These are phyloP conservation scores for Capromys pilorides DNA, from an alignment of 2,797 vertebrate species.

Conservation along the genomic window DNA sequence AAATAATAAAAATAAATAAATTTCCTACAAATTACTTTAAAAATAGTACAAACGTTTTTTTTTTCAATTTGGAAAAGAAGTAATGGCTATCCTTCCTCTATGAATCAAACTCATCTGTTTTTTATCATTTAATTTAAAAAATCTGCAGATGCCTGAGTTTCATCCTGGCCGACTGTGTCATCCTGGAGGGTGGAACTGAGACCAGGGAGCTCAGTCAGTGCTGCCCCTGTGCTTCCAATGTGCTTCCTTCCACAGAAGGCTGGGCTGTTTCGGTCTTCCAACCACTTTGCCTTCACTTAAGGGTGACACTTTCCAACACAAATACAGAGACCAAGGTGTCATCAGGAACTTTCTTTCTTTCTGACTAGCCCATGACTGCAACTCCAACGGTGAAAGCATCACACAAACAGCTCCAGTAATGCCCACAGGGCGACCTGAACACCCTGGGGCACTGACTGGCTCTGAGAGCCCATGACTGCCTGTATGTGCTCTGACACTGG, in stretches of 20 bases:
- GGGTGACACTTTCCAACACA: background rate
- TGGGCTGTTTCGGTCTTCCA: background rate
- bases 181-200: background rate
- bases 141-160: background rate
- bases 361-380: background rate
- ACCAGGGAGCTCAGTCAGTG: background rate
- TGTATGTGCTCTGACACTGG: background rate
- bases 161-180: background rate
- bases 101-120: constrained; percentile 18
- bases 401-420: background rate
- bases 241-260: background rate
- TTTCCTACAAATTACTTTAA: constrained; percentile 37
- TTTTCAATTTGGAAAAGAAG: background rate
- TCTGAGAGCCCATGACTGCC: background rate
- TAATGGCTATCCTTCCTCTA: background rate
- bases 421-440: background rate
- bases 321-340: background rate
- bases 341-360: background rate
- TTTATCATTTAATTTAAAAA: constrained; percentile 38
- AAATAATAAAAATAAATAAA: background rate
- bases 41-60: background rate
- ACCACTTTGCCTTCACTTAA: background rate
- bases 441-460: background rate
- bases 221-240: background rate
- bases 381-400: background rate